These are phyloP conservation scores for Centrocercus urophasianus DNA, from an alignment of 2,113 vertebrate species.

Conservation along the genomic window DNA sequence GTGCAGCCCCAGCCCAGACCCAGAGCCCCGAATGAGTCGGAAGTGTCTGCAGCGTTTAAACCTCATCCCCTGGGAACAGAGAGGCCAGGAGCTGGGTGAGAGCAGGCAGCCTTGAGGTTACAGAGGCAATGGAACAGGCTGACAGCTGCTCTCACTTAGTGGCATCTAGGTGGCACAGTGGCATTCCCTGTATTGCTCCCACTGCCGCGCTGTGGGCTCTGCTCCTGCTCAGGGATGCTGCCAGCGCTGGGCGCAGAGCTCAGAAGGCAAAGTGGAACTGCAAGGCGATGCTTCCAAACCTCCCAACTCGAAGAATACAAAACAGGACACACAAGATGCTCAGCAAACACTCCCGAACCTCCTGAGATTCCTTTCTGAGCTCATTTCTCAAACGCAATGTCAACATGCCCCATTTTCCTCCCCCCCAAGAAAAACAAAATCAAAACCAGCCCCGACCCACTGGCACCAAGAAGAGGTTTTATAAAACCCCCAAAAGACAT, in stretches of 20 bases:
- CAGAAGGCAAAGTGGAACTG: not conserved
- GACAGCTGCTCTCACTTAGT: rapidly evolving
- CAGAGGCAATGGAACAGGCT: not conserved
- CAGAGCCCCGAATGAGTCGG: not conserved
- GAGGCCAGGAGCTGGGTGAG: not conserved
- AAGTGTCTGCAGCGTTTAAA: not conserved
- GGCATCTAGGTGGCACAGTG: rapidly evolving
- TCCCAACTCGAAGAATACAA: conserved; percentile 7
- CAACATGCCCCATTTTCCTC: not conserved
- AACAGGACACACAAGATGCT: not conserved
- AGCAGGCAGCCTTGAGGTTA: not conserved
- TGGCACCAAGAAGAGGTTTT: conserved; percentile 37
- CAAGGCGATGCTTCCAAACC: not conserved
- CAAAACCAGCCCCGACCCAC: not conserved
- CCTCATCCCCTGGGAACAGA: too few relatives aligned
- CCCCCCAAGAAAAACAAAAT: rapidly evolving
- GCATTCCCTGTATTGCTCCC: not conserved
- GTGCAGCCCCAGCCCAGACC: not conserved
- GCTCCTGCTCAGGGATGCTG: not conserved
- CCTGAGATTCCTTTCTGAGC: not conserved
- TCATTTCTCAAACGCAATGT: not conserved
- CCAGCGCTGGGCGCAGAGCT: not conserved
- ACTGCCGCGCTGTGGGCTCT: too few relatives aligned
- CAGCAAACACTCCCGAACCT: not conserved
- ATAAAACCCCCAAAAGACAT: not conserved